Base-by-base conservation (phyloP, 2,888 invertebrate genomes). In the Abscondita cerata region DNA sequence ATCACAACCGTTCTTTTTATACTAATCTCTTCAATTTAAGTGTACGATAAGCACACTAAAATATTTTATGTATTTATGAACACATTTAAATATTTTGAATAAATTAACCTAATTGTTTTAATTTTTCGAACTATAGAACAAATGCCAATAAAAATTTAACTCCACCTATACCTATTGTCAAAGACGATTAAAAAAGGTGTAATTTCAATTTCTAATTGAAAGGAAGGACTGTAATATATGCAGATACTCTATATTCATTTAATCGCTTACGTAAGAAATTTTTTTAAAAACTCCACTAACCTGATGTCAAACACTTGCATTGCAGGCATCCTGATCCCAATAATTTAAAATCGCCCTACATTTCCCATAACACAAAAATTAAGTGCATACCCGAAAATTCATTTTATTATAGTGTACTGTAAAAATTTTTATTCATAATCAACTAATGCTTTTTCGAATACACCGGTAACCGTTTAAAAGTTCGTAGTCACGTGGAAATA, bases 121-220 rank as follows among this genome's bases (percentile, higher is more conserved):
- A 25, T 25, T 25, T 25, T 25, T 25, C 6, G 6, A 25, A 4
- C 25, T 25, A 4, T 25, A 25, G 8, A 12, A 15, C 41, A 12
- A 41, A 41, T 41, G 15, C 15, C 15, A 41, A 41, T 15, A 41
- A 41, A 36, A 36, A 36, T 12, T 36, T 13, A 36, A 41, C 41
- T 16, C 41, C 12, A n/a, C 41, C 9, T 41, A 16, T 41, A 13
- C 2, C 41, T 41, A 41, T 41, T 41, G 41, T 44, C 18, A 25
- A 4, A 2, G 25, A 6, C 25, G 2, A 25, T 25, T 25, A 25
- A 18, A 19, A 47, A n/a, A n/a, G n/a, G n/a, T n/a, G 58, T 62
- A 59, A 63, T 63, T 63, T 63, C 62, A 58, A 62, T 62, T 62
- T 58, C 52, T 58, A 63, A 63, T 63, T 63, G 59, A 59, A 50